Conservation (phyloP, 2,797 vertebrate species). For the Paedocypris micromegethes region DNA sequence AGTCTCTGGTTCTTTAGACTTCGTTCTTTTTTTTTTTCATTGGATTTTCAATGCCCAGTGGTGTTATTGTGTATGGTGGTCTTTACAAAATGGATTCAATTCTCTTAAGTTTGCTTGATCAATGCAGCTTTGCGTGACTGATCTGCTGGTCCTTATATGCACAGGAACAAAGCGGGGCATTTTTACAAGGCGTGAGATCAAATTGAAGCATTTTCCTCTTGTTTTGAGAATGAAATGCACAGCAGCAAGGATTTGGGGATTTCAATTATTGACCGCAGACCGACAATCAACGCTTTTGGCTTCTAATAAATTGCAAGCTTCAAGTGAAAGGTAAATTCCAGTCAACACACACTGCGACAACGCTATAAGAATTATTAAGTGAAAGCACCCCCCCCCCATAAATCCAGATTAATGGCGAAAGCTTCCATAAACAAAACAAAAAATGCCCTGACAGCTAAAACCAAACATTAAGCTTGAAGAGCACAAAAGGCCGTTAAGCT, state of each 20-base stretch:
- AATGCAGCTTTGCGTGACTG: conserved; percentile 43
- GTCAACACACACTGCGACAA: conserved; percentile 32
- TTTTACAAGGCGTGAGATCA: neutral
- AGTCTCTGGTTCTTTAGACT: too few relatives aligned
- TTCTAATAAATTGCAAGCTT: conserved; percentile 54
- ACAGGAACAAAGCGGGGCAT: neutral
- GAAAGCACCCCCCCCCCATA: conserved; percentile 55
- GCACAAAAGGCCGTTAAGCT: conserved; percentile 45
- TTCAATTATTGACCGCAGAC: conserved; percentile 10
- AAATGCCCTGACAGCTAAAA: conserved; percentile 58
- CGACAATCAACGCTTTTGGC: conserved; percentile 53
- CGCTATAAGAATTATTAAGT: conserved; percentile 50
- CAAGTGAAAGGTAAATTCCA: conserved; percentile 47
- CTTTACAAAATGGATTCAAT: too few relatives aligned
- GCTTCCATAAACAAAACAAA: conserved; percentile 50
- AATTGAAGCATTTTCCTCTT: neutral
- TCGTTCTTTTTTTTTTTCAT: too few relatives aligned
- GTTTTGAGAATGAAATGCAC: conserved; percentile 41
- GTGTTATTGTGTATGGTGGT: too few relatives aligned
- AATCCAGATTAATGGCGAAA: conserved; percentile 58
- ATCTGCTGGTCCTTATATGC: conserved; percentile 6
- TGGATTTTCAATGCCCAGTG: too few relatives aligned
- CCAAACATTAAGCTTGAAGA: conserved; percentile 41
- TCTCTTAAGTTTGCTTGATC: neutral
- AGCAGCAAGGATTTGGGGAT: conserved; percentile 48